These are phyloP conservation scores for Calosoma granatense DNA, from an alignment of 1,140 invertebrate species.

Conservation along the genomic window DNA sequence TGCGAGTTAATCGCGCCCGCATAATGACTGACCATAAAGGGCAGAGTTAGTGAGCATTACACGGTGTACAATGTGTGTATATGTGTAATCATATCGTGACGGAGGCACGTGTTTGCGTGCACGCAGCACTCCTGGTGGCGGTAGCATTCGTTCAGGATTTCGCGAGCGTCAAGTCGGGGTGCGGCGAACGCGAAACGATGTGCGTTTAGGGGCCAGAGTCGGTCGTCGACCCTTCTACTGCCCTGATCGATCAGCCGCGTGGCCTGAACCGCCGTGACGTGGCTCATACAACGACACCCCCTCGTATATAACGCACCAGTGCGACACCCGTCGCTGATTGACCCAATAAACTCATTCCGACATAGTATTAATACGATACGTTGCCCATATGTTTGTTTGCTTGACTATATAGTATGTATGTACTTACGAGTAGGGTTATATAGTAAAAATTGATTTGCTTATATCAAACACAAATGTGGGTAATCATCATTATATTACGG, in stretches of 20 bases:
- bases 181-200: neutral
- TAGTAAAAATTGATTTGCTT: too few relatives aligned
- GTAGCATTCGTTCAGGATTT: neutral
- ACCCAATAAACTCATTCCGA: constrained; percentile 1
- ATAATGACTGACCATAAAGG: too few relatives aligned
- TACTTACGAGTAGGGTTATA: too few relatives aligned
- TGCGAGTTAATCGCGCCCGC: neutral
- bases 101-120: neutral
- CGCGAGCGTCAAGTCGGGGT: neutral
- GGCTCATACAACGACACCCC: neutral
- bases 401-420: too few relatives aligned
- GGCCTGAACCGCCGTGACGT: neutral
- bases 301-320: neutral
- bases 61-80: too few relatives aligned
- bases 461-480: too few relatives aligned
- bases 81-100: too few relatives aligned
- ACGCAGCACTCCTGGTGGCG: too few relatives aligned
- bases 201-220: neutral
- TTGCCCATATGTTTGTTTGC: too few relatives aligned
- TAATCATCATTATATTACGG: too few relatives aligned
- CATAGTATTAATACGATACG: neutral
- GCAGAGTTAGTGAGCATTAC: too few relatives aligned
- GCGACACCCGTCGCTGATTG: neutral
- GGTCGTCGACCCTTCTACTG: neutral
- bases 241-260: neutral